Conservation (phyloP, 2,888 invertebrate species). For the Amphimallon solstitiale region DNA sequence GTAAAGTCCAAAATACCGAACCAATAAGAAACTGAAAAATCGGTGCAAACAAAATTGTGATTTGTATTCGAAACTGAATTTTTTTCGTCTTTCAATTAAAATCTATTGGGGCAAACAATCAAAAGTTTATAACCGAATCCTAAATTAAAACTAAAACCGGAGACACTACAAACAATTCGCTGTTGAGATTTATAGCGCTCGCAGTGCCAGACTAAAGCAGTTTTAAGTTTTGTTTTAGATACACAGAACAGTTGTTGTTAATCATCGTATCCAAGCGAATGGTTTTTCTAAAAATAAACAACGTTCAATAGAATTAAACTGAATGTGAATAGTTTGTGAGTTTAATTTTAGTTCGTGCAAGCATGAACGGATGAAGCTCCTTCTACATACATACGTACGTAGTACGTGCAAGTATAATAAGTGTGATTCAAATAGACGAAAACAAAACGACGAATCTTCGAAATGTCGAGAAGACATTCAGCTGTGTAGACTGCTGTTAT, state of each 20-base stretch:
- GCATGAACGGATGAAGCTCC: slow-evolving; percentile 6
- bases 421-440: slow-evolving; percentile 19
- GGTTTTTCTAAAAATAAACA: slow-evolving; percentile 17
- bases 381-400: no score
- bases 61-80: no score
- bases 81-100: no score
- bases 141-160: no score
- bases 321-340: slow-evolving; percentile 15
- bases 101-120: no score
- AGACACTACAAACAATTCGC: no score
- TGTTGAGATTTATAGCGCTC: not conserved
- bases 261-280: slow-evolving; percentile 7
- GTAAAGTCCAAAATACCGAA: no score
- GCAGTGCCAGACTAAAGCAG: not conserved
- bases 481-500: slow-evolving; percentile 21
- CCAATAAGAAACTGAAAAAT: no score
- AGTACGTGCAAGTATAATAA: no score
- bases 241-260: slow-evolving; percentile 2
- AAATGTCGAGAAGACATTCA: slow-evolving; percentile 9
- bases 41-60: no score
- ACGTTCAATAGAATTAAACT: slow-evolving; percentile 14
- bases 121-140: no score
- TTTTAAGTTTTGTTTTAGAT: not conserved
- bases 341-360: slow-evolving; percentile 23
- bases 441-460: slow-evolving; percentile 12